These are phyloP conservation scores for Allolobophora icterica DNA, from an alignment of 2,888 invertebrate genomes.

Conservation along the genomic window DNA sequence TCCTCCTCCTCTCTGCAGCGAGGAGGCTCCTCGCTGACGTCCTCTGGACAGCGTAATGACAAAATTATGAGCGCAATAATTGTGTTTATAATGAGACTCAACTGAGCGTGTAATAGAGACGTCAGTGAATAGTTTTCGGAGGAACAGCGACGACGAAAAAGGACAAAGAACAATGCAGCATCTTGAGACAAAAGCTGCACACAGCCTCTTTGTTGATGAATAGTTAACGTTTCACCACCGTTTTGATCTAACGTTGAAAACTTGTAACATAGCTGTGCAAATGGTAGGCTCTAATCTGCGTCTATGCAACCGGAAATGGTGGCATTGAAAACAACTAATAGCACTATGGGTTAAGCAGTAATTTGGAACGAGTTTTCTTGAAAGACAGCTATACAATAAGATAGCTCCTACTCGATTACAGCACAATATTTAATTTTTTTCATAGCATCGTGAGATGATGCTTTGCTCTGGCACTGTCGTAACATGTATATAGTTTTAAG, in stretches of 20 bases:
- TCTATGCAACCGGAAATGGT: neutral
- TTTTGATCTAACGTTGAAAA: neutral
- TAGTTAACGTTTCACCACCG: neutral
- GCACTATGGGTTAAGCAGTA: neutral
- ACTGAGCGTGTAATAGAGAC: conserved; percentile 27
- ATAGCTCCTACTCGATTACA: too few relatives aligned
- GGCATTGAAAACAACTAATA: neutral
- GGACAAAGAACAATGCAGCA: conserved; percentile 4
- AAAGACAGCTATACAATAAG: neutral
- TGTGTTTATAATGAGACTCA: conserved; percentile 21
- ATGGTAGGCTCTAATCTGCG: neutral
- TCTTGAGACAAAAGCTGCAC: neutral
- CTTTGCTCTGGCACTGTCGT: too few relatives aligned
- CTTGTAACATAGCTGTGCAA: neutral
- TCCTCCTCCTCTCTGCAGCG: neutral
- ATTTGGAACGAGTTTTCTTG: neutral
- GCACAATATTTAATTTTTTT: too few relatives aligned
- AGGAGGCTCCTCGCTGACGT: neutral
- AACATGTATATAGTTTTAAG: too few relatives aligned
- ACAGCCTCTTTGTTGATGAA: neutral
- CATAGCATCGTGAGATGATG: too few relatives aligned
- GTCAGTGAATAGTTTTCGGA: conserved; percentile 18
- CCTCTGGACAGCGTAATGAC: conserved; percentile 27
- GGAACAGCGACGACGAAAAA: neutral
- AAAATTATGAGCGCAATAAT: conserved; percentile 31